Evolutionary conservation across 2,797 vertebrate genomes (phyloP).

Genomic region (Picus viridis): DNA sequence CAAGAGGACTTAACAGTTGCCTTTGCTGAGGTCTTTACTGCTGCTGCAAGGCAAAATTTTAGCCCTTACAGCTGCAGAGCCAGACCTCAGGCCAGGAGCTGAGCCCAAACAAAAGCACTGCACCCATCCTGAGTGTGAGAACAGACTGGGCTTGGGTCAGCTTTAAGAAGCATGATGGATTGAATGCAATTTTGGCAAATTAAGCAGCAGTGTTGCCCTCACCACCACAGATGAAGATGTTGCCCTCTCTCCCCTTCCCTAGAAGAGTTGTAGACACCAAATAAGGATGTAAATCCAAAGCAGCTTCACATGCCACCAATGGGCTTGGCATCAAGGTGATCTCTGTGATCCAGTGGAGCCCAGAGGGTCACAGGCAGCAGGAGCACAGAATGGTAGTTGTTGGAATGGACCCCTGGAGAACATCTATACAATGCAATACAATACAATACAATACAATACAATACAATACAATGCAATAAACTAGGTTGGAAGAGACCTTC

Average conservation of each 20-base stretch:
- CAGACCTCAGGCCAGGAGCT: neutral
- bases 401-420: too few relatives aligned
- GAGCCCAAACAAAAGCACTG: neutral
- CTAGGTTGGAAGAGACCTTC: too few relatives aligned
- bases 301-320: fast-evolving
- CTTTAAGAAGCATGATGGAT: fast-evolving
- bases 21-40: fast-evolving
- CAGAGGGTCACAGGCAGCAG: fast-evolving
- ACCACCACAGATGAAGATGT: neutral
- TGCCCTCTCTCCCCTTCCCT: fast-evolving
- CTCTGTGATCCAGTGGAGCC: neutral
- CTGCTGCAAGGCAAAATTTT: neutral
- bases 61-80: neutral
- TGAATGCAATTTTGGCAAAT: fast-evolving
- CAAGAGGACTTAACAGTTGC: neutral
- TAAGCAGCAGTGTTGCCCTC: neutral
- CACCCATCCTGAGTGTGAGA: fast-evolving
- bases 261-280: neutral
- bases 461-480: too few relatives aligned
- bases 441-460: too few relatives aligned
- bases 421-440: too few relatives aligned
- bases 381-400: neutral
- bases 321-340: fast-evolving
- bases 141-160: fast-evolving
- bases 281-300: neutral